Evolutionary conservation across 1,140 invertebrate genomes (phyloP), one percentile per base, ranked within the genome.

Genomic region (Schlechtendalia chinensis): DNA sequence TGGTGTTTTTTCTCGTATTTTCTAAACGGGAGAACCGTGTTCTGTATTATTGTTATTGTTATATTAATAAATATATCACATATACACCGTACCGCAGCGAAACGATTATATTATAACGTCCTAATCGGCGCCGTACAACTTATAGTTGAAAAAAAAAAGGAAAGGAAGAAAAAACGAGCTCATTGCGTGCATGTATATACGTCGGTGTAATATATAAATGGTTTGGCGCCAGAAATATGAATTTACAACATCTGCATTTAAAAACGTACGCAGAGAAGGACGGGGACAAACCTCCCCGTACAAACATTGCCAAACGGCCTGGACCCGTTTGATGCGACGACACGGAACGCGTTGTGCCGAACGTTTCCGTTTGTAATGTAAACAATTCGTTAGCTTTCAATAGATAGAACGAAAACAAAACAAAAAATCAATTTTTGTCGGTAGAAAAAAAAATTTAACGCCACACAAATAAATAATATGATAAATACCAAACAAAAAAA

Each of bases 221-320:
- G 50, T 50, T 72, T 56, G 50, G 71, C 47, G 71, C 53, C 71
- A 74, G 71, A 74, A 74, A 74, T 54, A 74, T 74, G 71, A 74
- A 74, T 74, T 74, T 74, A 74, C 71, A 74, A 74, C 71, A 74
- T 74, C 71, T 74, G 50, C 53, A 74, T 74, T 74, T 50, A 50
- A 50, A 24, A 67, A 67, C 39, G 65, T 24, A 5, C 3, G 10
- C 8, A 16, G 6, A 19, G 2, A 12, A 22, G 6, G 17, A 22
- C 2, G 4, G 11, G 0, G 2, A 32, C 1, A 61, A 27, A 16
- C 27, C 10, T 32, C 27, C 8, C 58, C 5, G 27, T 32, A 63
- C 6, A 50, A 24, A 69, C 45, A 50, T 69, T 69, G 65, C 39
- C 65, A 69, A 69, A 69, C 65, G n/a, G 47, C 47, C 32, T 3